Evolutionary conservation across 2,888 invertebrate species (phyloP), one percentile per base, ranked within the genome.

Genomic region (Congeria kusceri): DNA sequence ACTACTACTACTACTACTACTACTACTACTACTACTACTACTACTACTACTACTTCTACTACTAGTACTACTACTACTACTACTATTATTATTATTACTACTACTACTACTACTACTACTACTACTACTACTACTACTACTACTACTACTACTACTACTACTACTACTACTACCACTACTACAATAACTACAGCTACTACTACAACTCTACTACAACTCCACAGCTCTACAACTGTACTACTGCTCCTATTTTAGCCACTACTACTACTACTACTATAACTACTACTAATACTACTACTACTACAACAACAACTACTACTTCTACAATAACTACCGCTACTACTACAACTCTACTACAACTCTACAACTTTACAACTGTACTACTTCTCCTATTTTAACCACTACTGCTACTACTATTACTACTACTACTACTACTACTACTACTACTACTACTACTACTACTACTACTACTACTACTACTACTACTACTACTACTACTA

Each of bases 1-100:
- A 53, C n/a, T 23, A 7, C 23, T 53, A 53, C 20, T 53, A 53
- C 53, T 53, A 53, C 53, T 53, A 23, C 53, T 53, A n/a, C 53
- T 53, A n/a, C 53, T 53, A n/a, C 53, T n/a, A 53, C 53, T 53
- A 53, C 20, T 53, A 53, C 53, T 53, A 53, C n/a, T 53, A 53
- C 53, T 53, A 23, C 53, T 53, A 53, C 20, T 53, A 20, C 53
- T 53, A 53, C 53, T n/a, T 7, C 53, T 20, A 53, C 53, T 20
- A 53, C 53, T 20, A 53, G 5, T 53, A 53, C 53, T 53, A 53
- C 53, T 53, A 20, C 53, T 53, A 53, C 53, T 20, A 53, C 53
- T 53, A 53, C 53, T 20, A 53, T 15, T 20, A 53, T 11, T 32
- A 32, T 11, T 32, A 32, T 11, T 32, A 32, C 32, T 32, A 32